phyloP scores from a whole-genome alignment of 1,140 invertebrate species.

The Glomeris maerens region DNA sequence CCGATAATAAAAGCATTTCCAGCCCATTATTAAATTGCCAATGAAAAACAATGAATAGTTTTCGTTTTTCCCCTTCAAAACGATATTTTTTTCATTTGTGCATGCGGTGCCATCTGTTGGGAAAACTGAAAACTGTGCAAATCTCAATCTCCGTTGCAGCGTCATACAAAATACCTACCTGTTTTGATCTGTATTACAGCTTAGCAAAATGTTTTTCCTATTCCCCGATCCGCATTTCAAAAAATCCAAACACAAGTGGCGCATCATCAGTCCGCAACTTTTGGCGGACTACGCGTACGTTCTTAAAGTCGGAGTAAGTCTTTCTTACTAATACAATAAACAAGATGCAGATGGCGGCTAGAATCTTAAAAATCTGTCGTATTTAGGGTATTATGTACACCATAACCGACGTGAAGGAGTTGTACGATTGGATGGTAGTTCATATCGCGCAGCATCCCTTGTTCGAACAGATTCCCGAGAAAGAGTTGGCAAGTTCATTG shows the following conservation, averaged over 20 bases:
- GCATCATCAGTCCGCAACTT: conserved; percentile 86
- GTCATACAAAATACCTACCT: neutral
- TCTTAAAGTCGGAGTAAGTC: conserved; percentile 57
- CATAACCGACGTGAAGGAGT: conserved; percentile 92
- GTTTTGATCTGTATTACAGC: conserved; percentile 41
- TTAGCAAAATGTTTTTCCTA: conserved; percentile 98
- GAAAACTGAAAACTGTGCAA: too few relatives aligned
- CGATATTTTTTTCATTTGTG: too few relatives aligned
- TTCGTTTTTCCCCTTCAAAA: too few relatives aligned
- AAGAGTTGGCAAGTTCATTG: too few relatives aligned
- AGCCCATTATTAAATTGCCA: too few relatives aligned
- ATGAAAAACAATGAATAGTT: too few relatives aligned
- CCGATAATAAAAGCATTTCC: too few relatives aligned
- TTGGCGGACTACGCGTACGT: conserved; percentile 96
- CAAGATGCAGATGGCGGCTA: conserved; percentile 1
- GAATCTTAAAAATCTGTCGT: conserved; percentile 1
- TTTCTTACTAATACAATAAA: conserved; percentile 6
- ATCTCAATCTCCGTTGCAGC: too few relatives aligned
- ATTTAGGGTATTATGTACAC: conserved; percentile 82
- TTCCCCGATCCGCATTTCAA: conserved; percentile 99
- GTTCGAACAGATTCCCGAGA: conserved; percentile 57
- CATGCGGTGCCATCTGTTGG: neutral
- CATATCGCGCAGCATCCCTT: conserved; percentile 86
- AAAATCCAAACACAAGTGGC: conserved; percentile 97
- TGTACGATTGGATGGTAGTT: conserved; percentile 91